phyloP scores from a whole-genome alignment of 2,888 invertebrate genomes.

The Ligdia adustata region DNA sequence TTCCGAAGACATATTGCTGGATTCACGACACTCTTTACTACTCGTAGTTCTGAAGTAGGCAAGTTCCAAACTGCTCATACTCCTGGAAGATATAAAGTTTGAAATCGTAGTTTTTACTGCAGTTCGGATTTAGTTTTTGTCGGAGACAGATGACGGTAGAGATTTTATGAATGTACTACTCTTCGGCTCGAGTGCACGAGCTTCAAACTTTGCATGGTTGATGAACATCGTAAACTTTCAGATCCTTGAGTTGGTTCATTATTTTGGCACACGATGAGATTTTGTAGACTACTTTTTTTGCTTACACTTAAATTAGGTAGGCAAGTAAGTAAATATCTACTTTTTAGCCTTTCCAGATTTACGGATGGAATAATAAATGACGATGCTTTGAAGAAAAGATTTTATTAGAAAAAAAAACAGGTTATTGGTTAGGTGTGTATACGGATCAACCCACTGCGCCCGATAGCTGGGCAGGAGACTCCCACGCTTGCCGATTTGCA shows the following conservation, averaged over 20 bases:
- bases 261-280: background rate
- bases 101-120: conserved; percentile 48
- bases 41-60: conserved; percentile 41
- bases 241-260: background rate
- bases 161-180: conserved; percentile 22
- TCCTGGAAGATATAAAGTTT: conserved; percentile 44
- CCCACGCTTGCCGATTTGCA: too few species aligned
- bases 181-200: conserved; percentile 13
- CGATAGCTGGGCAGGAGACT: too few species aligned
- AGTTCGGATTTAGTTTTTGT: conserved; percentile 43
- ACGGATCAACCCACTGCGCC: too few species aligned
- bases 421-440: too few species aligned
- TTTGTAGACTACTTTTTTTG: too few species aligned
- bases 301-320: too few species aligned
- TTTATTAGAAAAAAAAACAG: too few species aligned
- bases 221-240: conserved; percentile 13
- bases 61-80: conserved; percentile 40
- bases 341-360: too few species aligned
- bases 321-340: too few species aligned
- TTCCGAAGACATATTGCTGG: conserved; percentile 30
- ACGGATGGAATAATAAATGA: too few species aligned
- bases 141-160: conserved; percentile 25
- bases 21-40: conserved; percentile 32
- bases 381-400: too few species aligned
- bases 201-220: conserved; percentile 9